Evolutionary conservation across 1,140 invertebrate genomes (phyloP).

Genomic region (Helicoverpa zea): DNA sequence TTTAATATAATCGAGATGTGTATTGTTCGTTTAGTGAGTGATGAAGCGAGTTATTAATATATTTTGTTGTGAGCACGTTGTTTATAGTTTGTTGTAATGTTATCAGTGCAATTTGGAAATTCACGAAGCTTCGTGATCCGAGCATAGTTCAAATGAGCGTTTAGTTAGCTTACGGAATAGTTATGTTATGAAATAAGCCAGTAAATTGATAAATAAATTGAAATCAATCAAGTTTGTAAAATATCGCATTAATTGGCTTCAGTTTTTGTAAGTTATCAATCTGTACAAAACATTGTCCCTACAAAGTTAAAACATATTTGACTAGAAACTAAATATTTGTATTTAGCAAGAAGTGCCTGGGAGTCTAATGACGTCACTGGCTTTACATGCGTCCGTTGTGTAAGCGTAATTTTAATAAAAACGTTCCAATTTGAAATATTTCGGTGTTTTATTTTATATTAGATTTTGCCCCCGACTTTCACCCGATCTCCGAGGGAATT

Average conservation of each 20-base stretch:
- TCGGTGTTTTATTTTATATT: background rate
- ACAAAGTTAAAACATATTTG: background rate
- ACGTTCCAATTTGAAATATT: slow-evolving; percentile 32
- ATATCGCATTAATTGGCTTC: no score
- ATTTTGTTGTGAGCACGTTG: slow-evolving; percentile 29
- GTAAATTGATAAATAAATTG: no score
- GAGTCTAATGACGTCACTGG: background rate
- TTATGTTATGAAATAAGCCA: background rate
- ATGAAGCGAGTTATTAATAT: background rate
- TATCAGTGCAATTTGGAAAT: slow-evolving; percentile 4
- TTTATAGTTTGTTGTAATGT: slow-evolving; percentile 20
- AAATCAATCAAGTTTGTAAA: no score
- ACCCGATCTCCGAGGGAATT: no score
- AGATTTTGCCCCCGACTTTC: background rate
- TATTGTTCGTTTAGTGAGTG: slow-evolving; percentile 12
- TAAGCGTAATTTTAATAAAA: slow-evolving; percentile 42
- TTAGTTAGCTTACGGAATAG: background rate
- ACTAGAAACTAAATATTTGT: background rate
- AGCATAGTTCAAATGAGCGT: slow-evolving; percentile 18
- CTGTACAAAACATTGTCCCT: background rate
- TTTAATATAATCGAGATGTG: background rate
- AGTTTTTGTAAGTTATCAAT: no score
- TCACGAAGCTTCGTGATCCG: background rate
- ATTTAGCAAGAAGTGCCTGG: background rate
- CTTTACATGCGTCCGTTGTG: slow-evolving; percentile 12